These are phyloP conservation scores for Melieria picta DNA, from an alignment of 2,888 invertebrate genomes.

Conservation along the genomic window DNA sequence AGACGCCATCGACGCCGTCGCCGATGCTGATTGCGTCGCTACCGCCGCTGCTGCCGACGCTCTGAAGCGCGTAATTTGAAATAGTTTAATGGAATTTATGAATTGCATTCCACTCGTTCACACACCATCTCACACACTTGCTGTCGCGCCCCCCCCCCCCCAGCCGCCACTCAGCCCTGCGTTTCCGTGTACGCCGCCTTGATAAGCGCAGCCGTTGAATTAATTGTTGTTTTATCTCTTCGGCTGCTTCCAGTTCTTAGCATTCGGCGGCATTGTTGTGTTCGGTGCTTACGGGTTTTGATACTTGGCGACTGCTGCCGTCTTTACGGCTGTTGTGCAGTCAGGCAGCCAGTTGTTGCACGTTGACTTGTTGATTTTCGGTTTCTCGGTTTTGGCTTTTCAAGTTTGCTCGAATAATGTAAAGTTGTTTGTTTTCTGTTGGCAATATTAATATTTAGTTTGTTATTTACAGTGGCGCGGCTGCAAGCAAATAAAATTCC, in stretches of 20 bases:
- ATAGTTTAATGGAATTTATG: conserved; percentile 42
- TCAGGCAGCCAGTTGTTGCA: too few species aligned
- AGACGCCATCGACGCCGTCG: conserved; percentile 23
- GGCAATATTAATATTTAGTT: too few species aligned
- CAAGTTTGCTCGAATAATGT: conserved; percentile 8
- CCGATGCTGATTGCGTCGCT: neutral
- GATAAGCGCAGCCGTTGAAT: too few species aligned
- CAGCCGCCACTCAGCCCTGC: neutral
- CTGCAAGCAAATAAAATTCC: neutral
- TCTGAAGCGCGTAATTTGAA: conserved; percentile 19
- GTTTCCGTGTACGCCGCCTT: too few species aligned
- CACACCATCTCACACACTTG: neutral
- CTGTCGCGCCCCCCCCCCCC: neutral
- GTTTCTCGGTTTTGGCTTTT: conserved; percentile 26
- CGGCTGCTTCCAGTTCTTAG: neutral
- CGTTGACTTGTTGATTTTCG: conserved; percentile 18
- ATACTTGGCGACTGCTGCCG: too few species aligned
- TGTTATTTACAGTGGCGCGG: too few species aligned
- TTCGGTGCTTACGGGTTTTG: too few species aligned
- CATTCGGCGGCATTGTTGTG: too few species aligned
- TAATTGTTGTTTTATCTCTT: conserved; percentile 11
- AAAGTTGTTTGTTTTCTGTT: too few species aligned
- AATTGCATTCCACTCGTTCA: conserved; percentile 23
- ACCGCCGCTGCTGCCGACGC: neutral
- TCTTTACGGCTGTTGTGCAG: too few species aligned